Evolutionary conservation across 1,140 invertebrate genomes (phyloP), one percentile per base, ranked within the genome.

Genomic region (Colletes latitarsis): DNA sequence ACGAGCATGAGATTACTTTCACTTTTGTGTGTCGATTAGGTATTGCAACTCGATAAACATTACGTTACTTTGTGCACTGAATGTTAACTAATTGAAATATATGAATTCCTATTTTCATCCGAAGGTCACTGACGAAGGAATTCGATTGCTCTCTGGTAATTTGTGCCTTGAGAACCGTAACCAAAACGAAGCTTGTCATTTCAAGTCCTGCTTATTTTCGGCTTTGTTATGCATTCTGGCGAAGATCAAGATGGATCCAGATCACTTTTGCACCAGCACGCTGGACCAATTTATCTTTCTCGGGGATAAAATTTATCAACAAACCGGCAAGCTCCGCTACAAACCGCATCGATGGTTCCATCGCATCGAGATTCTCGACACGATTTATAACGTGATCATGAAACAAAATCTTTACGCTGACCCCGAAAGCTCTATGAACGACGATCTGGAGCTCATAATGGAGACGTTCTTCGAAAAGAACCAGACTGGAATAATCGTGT

Each of bases 401-500:
- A 92, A 91, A 73, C 88, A 93, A 83, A 67, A 70, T 1, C 6
- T 84, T 4, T 83, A 88, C 57, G 88, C 82, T 5, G 90, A 92
- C 74, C 91, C 90, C 0, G 75, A 89, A 9, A 84, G 82, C 55
- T 84, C 74, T 41, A 60, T 83, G 41, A n/a, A 53, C 0, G 89
- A 92, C 62, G 67, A 71, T 5, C 63, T 93, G 0, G 17, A 68
- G 12, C 62, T 55, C 0, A 73, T 52, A 0, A 30, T 93, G 1
- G n/a, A 82, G 3, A 68, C 52, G 14, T 92, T 92, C 57, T 21
- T 92, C 3, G 55, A 60, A 3, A 89, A 82, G 0, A 64, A 93
- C 70, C 67, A 89, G 57, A 91, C 88, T 15, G 92, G 92, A 6
- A 91, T 93, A 60, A n/a, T 93, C 15, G 88, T 91, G 3, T 90